Base-by-base conservation (phyloP, 1,140 invertebrate species). In the Lethocerus indicus region DNA sequence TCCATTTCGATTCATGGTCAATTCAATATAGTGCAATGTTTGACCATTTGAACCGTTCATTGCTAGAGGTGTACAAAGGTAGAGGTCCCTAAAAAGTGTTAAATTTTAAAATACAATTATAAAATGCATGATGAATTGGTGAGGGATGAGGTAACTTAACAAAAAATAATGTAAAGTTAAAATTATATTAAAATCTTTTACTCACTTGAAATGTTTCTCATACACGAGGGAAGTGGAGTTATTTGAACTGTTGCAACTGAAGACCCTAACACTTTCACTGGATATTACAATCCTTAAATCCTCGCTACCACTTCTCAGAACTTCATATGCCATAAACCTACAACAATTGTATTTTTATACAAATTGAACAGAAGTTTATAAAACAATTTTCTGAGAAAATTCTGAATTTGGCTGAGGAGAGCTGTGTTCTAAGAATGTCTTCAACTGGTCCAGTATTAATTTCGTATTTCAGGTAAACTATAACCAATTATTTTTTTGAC, bases 311-410 rank as follows among this genome's bases (percentile, higher is more conserved):
- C 75, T 75, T 48, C 81, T 73, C 50, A 93, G 62, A 60, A 73
- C 67, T 61, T 92, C 87, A 61, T 87, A 84, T 0, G 83, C 83
- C 42, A 93, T 79, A 56, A 90, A 83, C 57, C 71, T 74, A 43
- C 16, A 55, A 55, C n/a, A n/a, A n/a, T n/a, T n/a, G n/a, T n/a
- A n/a, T n/a, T n/a, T n/a, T n/a, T n/a, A n/a, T n/a, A n/a, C n/a
- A n/a, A 50, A 50, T 41, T 49, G 16, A 48, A 27, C 16, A 41
- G 4, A 20, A 46, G 3, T n/a, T 9, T 12, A 9, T 12, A 9
- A 12, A 12, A 12, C 9, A 16, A 9, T 32, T 32, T 32, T 9
- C 9, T 12, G 29, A 32, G 9, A 32, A 32, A 32, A 9, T 32
- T 32, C 9, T 12, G 16, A 32, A 9, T 32, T 9, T 32, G 9